phyloP scores from a whole-genome alignment of 1,140 invertebrate species.

The Dolichoris vasculosae region DNA sequence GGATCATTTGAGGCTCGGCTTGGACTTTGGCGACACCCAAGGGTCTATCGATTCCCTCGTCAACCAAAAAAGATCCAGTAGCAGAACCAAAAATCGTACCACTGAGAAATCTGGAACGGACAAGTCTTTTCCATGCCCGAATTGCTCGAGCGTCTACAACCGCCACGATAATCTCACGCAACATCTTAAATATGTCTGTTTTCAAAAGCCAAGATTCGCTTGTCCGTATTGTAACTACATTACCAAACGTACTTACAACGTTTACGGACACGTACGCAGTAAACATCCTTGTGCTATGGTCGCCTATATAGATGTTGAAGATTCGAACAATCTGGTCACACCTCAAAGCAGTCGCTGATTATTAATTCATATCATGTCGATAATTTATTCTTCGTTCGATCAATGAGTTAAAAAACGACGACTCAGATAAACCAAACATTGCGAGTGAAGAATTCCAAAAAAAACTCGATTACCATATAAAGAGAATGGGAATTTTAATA shows the following conservation, averaged over 20 bases:
- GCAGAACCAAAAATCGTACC: neutral
- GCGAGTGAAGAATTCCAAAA: too few relatives aligned
- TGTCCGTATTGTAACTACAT: constrained; percentile 70
- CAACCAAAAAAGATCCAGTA: neutral
- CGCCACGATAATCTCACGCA: constrained; percentile 75
- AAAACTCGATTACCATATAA: too few relatives aligned
- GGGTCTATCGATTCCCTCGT: neutral
- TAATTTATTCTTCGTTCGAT: too few relatives aligned
- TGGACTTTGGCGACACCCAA: constrained; percentile 9
- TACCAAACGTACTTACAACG: constrained; percentile 59
- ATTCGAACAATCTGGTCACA: constrained; percentile 45
- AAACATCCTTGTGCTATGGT: constrained; percentile 50
- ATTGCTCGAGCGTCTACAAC: constrained; percentile 74
- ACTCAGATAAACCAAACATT: too few relatives aligned
- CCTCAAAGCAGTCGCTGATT: constrained; percentile 16
- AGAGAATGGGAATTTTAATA: too few relatives aligned
- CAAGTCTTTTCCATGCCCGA: constrained; percentile 75
- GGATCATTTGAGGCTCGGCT: neutral
- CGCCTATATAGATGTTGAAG: constrained; percentile 37
- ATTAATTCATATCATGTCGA: neutral
- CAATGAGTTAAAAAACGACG: too few relatives aligned
- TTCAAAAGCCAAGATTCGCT: constrained; percentile 73
- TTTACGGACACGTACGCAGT: constrained; percentile 57
- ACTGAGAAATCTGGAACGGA: neutral
- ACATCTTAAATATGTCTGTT: constrained; percentile 73